These are phyloP conservation scores for Oreotrochilus melanogaster DNA, from an alignment of 2,113 vertebrate genomes.

Conservation along the genomic window DNA sequence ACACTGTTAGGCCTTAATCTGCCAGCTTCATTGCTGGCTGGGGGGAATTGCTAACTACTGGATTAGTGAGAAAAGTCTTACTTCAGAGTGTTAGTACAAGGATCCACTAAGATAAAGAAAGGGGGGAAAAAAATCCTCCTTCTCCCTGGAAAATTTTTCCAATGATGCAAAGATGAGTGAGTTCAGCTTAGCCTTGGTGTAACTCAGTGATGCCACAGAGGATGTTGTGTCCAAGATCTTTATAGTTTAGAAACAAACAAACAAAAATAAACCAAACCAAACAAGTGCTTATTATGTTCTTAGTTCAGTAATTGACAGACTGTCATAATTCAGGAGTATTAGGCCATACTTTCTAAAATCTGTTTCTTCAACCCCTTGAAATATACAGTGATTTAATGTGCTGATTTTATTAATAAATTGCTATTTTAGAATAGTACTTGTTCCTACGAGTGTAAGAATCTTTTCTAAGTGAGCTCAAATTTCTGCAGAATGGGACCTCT, in stretches of 20 bases:
- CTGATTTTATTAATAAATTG: constrained; percentile 15
- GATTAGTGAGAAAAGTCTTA: not conserved
- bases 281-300: not conserved
- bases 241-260: not conserved
- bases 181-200: not conserved
- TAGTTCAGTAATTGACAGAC: not conserved
- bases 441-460: not conserved
- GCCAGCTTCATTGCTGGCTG: not conserved
- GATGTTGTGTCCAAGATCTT: not conserved
- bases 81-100: not conserved
- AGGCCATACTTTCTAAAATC: not conserved
- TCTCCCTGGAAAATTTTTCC: not conserved
- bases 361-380: not conserved
- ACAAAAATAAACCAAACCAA: too few species aligned
- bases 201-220: not conserved
- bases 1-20: not conserved
- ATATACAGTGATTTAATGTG: not conserved
- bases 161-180: not conserved
- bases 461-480: not conserved
- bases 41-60: not conserved
- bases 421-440: not conserved
- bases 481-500: constrained; percentile 25
- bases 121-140: not conserved
- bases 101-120: not conserved
- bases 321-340: not conserved